Base-by-base conservation (phyloP, 2,113 vertebrate species). In the Chloropsis hardwickii region DNA sequence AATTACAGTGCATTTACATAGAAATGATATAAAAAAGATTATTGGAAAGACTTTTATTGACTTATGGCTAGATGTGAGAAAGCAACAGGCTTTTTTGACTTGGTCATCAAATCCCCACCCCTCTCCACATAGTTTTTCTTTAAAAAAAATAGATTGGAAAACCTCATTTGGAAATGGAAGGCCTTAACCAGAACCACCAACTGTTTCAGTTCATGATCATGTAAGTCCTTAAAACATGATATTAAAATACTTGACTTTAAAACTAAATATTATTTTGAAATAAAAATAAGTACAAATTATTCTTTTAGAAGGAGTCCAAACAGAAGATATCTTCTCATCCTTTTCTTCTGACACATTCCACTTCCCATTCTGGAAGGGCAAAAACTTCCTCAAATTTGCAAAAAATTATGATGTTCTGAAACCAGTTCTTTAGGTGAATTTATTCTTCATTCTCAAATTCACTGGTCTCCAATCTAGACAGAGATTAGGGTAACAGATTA, bases 41-140 rank as follows among this genome's bases (percentile, higher is more conserved):
- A 81, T 22, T 45, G 8, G 53, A 35, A 87, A 58, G 1, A 1
- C 4, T 58, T 71, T 82, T 66, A 42, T 37, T 57, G 17, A 56
- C 20, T n/a, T 37, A 37, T 22, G 17, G 11, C 2, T 47, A 73
- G 23, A 39, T 1, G 0, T 44, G 5, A 88, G 27, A 1, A 3
- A 81, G 5, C 9, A 50, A 50, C 5, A 73, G 25, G 25, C 2
- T 35, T 58, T 71, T 90, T 64, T 73, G n/a, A 2, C 20, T 61
- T 31, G 5, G 29, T 61, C 23, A 14, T 70, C 31, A 88, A 69
- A 60, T 51, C 8, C 11, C 11, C 12, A 54, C 1, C 3, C 4
- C 22, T 45, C 4, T 42, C 12, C 5, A 12, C 1, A 40, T 6
- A 3, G 2, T 60, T 79, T 66, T 42, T 58, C 12, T 65, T 62